Conservation (phyloP, 2,888 invertebrate species). For the Callimorpha dominula region DNA sequence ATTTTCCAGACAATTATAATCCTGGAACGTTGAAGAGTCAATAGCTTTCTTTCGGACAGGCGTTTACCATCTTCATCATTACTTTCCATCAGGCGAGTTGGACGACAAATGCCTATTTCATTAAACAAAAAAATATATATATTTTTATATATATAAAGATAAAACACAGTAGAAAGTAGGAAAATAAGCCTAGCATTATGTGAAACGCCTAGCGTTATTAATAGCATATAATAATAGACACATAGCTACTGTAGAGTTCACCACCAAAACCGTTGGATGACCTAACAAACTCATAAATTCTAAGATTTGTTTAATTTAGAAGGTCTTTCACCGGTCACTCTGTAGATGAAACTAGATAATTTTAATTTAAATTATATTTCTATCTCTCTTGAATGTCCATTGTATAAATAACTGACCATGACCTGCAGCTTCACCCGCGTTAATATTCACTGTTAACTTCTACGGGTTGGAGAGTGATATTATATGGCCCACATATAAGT, state of each 20-base stretch:
- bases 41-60: too few species aligned
- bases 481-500: not conserved
- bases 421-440: not conserved
- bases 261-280: constrained; percentile 51
- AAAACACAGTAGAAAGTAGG: constrained; percentile 13
- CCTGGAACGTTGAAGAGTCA: too few species aligned
- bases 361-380: constrained; percentile 43
- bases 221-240: constrained; percentile 25
- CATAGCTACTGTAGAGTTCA: constrained; percentile 19
- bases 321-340: constrained; percentile 65
- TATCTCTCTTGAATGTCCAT: constrained; percentile 39
- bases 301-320: constrained; percentile 70
- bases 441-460: not conserved
- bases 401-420: constrained; percentile 17
- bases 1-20: too few species aligned
- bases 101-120: too few species aligned
- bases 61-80: too few species aligned
- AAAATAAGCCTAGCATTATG: constrained; percentile 23
- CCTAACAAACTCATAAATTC: constrained; percentile 68
- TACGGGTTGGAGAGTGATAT: not conserved
- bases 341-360: constrained; percentile 48
- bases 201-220: constrained; percentile 23
- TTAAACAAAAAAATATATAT: not conserved
- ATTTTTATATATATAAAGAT: not conserved
- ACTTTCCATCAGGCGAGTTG: too few species aligned